Base-by-base conservation (phyloP, 2,888 invertebrate genomes). In the Gnatocerus cornutus region DNA sequence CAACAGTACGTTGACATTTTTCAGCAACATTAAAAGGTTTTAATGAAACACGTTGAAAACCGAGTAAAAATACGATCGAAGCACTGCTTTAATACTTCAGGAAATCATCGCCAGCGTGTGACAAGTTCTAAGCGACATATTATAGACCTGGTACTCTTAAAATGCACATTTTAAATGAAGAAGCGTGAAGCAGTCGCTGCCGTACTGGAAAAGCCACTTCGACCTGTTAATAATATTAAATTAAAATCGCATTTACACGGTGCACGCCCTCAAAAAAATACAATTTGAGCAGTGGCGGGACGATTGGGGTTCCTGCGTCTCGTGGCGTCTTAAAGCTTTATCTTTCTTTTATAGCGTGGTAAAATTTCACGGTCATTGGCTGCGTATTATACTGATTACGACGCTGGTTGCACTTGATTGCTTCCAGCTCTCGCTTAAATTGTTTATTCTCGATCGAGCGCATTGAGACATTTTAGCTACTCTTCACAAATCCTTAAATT, bases 1-100 rank as follows among this genome's bases (percentile, higher is more conserved):
- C 69, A 62, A 66, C 62, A 65, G 74, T 73, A 66, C 74, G 71
- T 71, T 73, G 74, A 73, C 73, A 67, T 71, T 71, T 73, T 73
- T 71, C 58, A 58, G 50, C n/a, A 39, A 45, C 52, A 58, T 67
- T 67, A 50, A 67, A 52, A 43, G 52, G 45, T 48, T 55, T 41
- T 67, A 56, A 64, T 64, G 45, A 53, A 53, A 59, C 43, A 29
- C 56, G 63, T 41, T 16, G 55, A 55, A 21, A 45, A 43, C 29
- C 45, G 14, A 39, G n/a, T 14, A 33, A 33, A 33, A 33, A 33
- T 33, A 4, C 7, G 33, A n/a, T 4, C 33, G 9, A 9, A 7
- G 33, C 41, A 10, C 3, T 16, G 43, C 13, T 56, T 56, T 37
- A 7, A 7, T 10, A 50, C 10, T 43, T 56, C 21, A 41, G 56